Percentiles rank a stretch among this genome's conserved stretches.
phyloP scores from a whole-genome alignment of 2,113 vertebrate genomes.

The Melanotaenia duboulayi region DNA sequence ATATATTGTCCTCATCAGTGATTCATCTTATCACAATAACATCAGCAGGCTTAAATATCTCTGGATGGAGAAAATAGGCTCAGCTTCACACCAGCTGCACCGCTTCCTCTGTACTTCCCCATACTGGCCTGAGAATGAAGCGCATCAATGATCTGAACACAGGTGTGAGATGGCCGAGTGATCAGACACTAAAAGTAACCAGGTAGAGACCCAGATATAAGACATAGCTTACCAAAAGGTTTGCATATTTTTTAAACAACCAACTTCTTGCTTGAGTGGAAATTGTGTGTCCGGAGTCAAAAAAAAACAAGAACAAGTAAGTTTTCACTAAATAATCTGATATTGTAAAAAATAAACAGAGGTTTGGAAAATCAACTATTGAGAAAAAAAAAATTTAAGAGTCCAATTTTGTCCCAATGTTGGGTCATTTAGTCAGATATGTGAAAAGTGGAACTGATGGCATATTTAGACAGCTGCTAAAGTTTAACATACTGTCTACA shows the following conservation, averaged over 20 bases:
- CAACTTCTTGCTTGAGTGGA: neutral
- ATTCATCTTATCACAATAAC: conserved; percentile 10
- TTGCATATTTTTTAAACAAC: neutral
- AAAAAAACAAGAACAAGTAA: neutral
- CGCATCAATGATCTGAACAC: conserved; percentile 5
- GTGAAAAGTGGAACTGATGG: no score
- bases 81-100: neutral
- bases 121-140: neutral
- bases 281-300: neutral
- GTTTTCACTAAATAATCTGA: neutral
- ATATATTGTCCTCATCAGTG: conserved; percentile 19
- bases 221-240: neutral
- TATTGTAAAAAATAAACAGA: neutral
- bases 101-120: conserved; percentile 7
- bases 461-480: no score
- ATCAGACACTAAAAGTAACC: conserved; percentile 11
- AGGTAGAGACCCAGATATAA: conserved; percentile 1
- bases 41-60: neutral
- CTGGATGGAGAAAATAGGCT: conserved; percentile 13
- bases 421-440: no score
- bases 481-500: no score
- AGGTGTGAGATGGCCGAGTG: no score
- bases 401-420: neutral
- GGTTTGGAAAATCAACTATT: neutral
- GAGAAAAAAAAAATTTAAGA: no score